Conservation (phyloP, 1,140 invertebrate species). For the Drosophila persimilis region DNA sequence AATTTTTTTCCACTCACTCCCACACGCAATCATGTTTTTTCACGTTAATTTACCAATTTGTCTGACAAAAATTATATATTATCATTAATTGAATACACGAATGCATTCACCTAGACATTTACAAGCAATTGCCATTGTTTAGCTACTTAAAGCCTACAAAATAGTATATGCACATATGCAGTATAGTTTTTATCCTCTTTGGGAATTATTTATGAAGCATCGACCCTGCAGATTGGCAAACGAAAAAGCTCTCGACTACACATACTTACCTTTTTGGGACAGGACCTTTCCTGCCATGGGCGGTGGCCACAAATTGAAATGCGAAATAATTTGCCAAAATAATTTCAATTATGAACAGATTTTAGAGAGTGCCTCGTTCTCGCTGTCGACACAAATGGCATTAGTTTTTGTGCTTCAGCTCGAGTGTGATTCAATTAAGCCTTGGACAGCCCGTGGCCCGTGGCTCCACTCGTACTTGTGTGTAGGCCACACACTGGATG, state of each 20-base stretch:
- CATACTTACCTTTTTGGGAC: slow-evolving; percentile 6
- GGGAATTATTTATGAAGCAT: neutral
- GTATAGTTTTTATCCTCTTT: too few relatives aligned
- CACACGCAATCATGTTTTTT: slow-evolving; percentile 43
- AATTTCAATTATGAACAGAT: slow-evolving; percentile 71
- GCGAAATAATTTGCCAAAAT: slow-evolving; percentile 63
- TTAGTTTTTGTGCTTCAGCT: slow-evolving; percentile 55
- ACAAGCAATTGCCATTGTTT: slow-evolving; percentile 46
- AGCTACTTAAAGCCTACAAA: slow-evolving; percentile 27
- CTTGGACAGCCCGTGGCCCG: slow-evolving; percentile 21
- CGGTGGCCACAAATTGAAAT: slow-evolving; percentile 37
- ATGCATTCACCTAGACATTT: slow-evolving; percentile 31
- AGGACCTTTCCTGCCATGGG: neutral
- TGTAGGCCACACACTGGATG: neutral
- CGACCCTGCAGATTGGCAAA: too few relatives aligned
- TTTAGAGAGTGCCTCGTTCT: slow-evolving; percentile 10
- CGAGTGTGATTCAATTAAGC: slow-evolving; percentile 68
- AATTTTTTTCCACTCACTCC: slow-evolving; percentile 26
- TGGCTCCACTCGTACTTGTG: neutral
- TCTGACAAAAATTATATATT: slow-evolving; percentile 50
- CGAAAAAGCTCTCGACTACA: slow-evolving; percentile 23
- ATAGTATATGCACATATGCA: neutral
- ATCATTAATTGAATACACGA: slow-evolving; percentile 46
- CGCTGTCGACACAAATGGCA: slow-evolving; percentile 44
- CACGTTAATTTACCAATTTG: slow-evolving; percentile 56